Evolutionary conservation across 2,888 invertebrate genomes (phyloP), one percentile per base, ranked within the genome.

Genomic region (Mechanitis messenoides): DNA sequence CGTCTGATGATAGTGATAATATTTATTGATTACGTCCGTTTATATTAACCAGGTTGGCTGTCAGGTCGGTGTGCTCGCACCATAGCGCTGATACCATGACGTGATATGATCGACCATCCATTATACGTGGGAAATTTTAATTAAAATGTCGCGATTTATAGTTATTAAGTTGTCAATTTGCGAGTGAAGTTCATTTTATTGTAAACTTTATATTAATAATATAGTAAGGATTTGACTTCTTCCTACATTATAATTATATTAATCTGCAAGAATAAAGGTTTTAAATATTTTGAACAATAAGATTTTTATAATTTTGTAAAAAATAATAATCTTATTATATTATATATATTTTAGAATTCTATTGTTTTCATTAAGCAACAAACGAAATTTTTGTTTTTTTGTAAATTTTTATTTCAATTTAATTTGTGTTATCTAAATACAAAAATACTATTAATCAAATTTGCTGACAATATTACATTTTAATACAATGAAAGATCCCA

Each of bases 21-120:
- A 73, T 80, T 79, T 85, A 87, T 85, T 84, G 84, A 87, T 86
- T 65, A 74, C 78, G 81, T 84, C 79, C 85, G 83, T 83, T 86
- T 84, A 84, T 72, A 84, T 86, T 82, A 84, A 83, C 84, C 82
- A 78, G 75, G 74, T 72, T 78, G 73, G 76, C 75, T 81, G 85
- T 85, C 85, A 74, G 75, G 76, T 79, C 72, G 69, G 72, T 71
- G 78, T 74, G 83, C 77, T 78, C 72, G 80, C 79, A 68, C 76
- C 76, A 80, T 80, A 74, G 81, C 70, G 74, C 74, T 70, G 73
- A 76, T 74, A 72, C 62, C 62, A 63, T 69, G 77, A 78, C 71
- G 78, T 79, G 82, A 83, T 81, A 63, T 56, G 69, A 71, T 69
- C 68, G 65, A 58, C 71, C 69, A 74, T 74, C 75, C 71, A 76